These are phyloP conservation scores for Zaprionus obscuricornis DNA, from an alignment of 2,888 invertebrate species.

Conservation along the genomic window DNA sequence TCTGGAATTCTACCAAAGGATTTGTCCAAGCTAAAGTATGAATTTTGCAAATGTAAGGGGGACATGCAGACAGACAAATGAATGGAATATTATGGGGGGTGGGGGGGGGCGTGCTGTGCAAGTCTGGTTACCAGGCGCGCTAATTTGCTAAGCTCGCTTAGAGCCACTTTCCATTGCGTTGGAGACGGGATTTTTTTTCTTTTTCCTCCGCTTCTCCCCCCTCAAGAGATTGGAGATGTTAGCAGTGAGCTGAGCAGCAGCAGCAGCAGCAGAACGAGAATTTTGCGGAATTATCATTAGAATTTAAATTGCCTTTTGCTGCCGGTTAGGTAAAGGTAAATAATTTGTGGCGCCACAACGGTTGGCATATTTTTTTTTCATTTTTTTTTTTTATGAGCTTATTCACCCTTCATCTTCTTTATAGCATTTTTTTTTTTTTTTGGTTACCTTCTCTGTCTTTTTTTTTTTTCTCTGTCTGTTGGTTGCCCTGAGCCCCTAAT, in stretches of 20 bases:
- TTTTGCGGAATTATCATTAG: conserved; percentile 75
- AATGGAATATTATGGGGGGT: no score
- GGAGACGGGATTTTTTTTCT: no score
- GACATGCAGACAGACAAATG: no score
- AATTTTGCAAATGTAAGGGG: no score
- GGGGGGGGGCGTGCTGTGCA: neutral
- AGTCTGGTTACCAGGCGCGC: conserved; percentile 57
- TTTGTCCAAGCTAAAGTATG: no score
- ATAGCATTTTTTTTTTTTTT: conserved; percentile 15
- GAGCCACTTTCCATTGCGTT: conserved; percentile 34
- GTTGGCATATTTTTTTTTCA: conserved; percentile 72
- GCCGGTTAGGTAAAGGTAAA: conserved; percentile 60
- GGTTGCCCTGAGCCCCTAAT: conserved; percentile 36
- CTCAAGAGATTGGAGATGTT: conserved; percentile 29
- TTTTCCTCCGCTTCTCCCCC: no score
- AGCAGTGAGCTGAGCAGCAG: neutral
- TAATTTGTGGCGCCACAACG: conserved; percentile 65
- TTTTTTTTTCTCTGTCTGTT: conserved; percentile 17
- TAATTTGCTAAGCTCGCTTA: conserved; percentile 71
- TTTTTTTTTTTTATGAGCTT: conserved; percentile 75
- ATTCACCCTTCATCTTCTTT: conserved; percentile 49
- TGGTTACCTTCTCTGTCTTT: conserved; percentile 28
- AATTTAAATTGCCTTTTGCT: conserved; percentile 73
- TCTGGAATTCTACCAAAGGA: conserved; percentile 32
- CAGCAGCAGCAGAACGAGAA: conserved; percentile 29